phyloP scores from a whole-genome alignment of 2,888 invertebrate species.

The Luperina nickerlii region DNA sequence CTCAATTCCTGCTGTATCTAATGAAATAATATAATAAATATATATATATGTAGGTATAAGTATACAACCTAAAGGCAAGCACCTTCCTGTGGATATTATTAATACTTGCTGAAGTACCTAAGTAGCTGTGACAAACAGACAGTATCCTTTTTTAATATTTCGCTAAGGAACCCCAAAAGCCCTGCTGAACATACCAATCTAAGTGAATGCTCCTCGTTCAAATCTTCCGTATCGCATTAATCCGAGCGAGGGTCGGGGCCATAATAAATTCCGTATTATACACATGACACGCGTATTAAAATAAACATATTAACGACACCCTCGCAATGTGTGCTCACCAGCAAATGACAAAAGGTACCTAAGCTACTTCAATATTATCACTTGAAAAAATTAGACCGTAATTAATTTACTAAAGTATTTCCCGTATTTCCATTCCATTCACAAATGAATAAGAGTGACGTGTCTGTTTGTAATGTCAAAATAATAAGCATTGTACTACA shows the following conservation, averaged over 20 bases:
- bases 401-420: background rate
- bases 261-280: conserved; percentile 90
- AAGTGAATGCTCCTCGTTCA: conserved; percentile 89
- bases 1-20: background rate
- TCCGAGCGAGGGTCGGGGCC: conserved; percentile 86
- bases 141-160: conserved; percentile 6
- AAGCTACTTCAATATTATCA: background rate
- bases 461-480: background rate
- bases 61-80: background rate
- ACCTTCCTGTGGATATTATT: background rate
- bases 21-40: background rate
- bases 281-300: conserved; percentile 91
- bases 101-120: background rate
- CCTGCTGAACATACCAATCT: conserved; percentile 84
- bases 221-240: conserved; percentile 90
- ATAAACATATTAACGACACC: conserved; percentile 91
- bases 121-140: background rate
- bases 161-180: conserved; percentile 14
- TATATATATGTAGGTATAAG: too few relatives aligned
- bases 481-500: background rate
- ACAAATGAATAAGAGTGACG: too few relatives aligned
- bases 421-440: too few relatives aligned
- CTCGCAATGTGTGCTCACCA: conserved; percentile 77
- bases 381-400: background rate
- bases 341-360: conserved; percentile 65